Evolutionary conservation across 2,888 invertebrate species (phyloP), one percentile per base, ranked within the genome.

Genomic region (Caenorhabditis macrosperma): DNA sequence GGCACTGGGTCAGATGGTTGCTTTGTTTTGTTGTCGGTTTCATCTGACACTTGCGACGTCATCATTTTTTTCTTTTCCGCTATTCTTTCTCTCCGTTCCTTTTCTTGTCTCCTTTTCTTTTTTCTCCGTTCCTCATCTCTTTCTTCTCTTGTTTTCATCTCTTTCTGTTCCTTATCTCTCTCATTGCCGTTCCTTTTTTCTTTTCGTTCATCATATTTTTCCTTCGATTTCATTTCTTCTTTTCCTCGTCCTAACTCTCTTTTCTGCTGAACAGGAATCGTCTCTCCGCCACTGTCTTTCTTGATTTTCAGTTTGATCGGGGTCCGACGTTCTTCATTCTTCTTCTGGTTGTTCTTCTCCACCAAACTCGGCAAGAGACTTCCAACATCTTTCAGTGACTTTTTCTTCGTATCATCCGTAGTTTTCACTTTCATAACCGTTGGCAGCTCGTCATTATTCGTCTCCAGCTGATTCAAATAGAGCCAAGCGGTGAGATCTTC

Each of bases 401-500:
- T 5, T 33, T 5, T 35, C 22, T 35, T 12, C 35, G 44, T 20
- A 1, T 28, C 10, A 0, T 26, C n/a, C 10, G 63, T 12, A 5
- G 69, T 75, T 17, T 55, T 71, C 9, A 52, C 44, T n/a, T 59
- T 41, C 61, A 77, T 66, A n/a, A 76, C 26, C 5, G 81, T 81
- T 2, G 81, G 81, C 67, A 81, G 24, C 15, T 72, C 76, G 46
- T 81, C 81, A 4, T 57, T 46, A 22, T 81, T 81, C 7, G 69
- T 75, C 38, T 81, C 81, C 35, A 81, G 46, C n/a, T 75, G 74
- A 22, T 81, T 81, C 46, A 81, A 54, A 48, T 63, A 68, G 5
- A 81, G 64, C 81, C 81, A 81, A 2, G 41, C 4, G 4, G 61
- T 35, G 12, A 81, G 38, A 33, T 81, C 76, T 28, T 76, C 76